Percentiles rank a stretch among this genome's conserved stretches.
Conservation (phyloP, 2,797 vertebrate genomes). For the Menidia menidia region DNA sequence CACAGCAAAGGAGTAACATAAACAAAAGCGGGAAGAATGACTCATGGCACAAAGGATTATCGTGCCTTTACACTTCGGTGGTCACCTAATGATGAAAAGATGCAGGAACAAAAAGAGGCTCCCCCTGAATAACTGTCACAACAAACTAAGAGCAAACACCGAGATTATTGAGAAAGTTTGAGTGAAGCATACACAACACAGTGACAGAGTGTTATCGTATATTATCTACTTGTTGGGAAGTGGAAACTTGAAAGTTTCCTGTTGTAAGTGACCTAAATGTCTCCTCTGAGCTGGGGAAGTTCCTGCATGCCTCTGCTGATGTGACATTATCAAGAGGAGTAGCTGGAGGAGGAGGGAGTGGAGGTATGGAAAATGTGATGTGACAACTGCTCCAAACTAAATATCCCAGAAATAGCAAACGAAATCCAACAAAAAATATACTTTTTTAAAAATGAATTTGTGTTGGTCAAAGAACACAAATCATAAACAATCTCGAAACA, state of each 20-base stretch:
- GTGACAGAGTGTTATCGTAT: not conserved
- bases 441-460: not conserved
- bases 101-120: constrained; percentile 36
- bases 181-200: not conserved
- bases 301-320: constrained; percentile 57
- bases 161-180: constrained; percentile 9
- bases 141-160: constrained; percentile 21
- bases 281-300: constrained; percentile 39
- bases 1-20: constrained; percentile 41
- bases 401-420: not conserved
- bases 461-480: not conserved
- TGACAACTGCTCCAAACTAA: not conserved
- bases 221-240: constrained; percentile 18
- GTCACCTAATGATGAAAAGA: constrained; percentile 37
- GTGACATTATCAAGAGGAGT: constrained; percentile 56
- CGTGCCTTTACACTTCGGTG: constrained; percentile 71
- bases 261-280: constrained; percentile 23
- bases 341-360: constrained; percentile 6
- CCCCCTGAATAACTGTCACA: constrained; percentile 39
- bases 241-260: constrained; percentile 14
- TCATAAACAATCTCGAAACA: not conserved
- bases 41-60: constrained; percentile 70
- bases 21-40: constrained; percentile 54
- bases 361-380: not conserved
- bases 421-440: not conserved